phyloP scores from a whole-genome alignment of 1,140 invertebrate species.

The Drosophila repleta region DNA sequence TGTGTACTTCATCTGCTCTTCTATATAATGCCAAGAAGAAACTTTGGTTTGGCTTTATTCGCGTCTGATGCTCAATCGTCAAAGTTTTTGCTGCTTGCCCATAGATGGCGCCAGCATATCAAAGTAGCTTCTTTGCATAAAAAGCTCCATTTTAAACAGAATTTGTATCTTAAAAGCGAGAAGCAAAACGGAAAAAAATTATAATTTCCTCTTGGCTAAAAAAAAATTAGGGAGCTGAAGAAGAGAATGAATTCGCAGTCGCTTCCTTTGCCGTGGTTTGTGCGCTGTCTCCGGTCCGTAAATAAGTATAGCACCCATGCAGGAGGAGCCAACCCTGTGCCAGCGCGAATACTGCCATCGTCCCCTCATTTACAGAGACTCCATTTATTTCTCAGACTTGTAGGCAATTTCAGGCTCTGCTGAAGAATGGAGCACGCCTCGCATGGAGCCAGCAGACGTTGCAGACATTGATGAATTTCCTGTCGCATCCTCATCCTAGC shows the following conservation, averaged over 20 bases:
- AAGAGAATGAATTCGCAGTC: constrained; percentile 26
- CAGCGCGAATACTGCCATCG: neutral
- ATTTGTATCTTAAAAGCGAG: constrained; percentile 2
- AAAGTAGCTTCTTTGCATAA: constrained; percentile 18
- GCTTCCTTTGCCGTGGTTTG: constrained; percentile 61
- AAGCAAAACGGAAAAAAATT: constrained; percentile 48
- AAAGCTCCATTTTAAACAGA: constrained; percentile 5
- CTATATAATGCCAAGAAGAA: neutral
- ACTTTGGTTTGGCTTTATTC: neutral
- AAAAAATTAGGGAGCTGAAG: constrained; percentile 3
- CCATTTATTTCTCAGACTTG: constrained; percentile 37
- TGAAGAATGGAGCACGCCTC: constrained; percentile 63
- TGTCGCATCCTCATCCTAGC: constrained; percentile 63
- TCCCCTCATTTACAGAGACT: constrained; percentile 20
- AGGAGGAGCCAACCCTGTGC: neutral
- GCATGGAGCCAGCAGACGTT: constrained; percentile 67
- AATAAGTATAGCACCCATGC: constrained; percentile 42
- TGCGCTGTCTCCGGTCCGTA: constrained; percentile 51
- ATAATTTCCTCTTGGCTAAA: constrained; percentile 66
- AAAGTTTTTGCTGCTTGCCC: neutral
- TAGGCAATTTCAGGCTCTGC: constrained; percentile 68
- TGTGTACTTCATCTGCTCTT: neutral
- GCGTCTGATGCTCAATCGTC: neutral
- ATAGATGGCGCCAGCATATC: constrained; percentile 15
- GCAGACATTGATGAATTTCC: constrained; percentile 81